Conservation (phyloP, 2,113 vertebrate genomes). For the Anoplopoma fimbria region DNA sequence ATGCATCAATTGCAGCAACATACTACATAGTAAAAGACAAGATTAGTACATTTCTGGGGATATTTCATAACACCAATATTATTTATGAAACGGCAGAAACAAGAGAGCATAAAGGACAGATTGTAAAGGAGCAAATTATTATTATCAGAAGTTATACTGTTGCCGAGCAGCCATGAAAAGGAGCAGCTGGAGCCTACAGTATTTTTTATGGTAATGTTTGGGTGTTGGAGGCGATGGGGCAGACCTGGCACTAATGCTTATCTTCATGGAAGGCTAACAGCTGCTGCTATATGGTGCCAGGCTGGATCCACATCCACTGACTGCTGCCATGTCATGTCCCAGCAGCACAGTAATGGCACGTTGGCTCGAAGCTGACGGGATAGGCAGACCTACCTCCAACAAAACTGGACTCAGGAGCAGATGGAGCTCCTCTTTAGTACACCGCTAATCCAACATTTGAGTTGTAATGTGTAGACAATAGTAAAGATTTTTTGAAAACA, state of each 20-base stretch:
- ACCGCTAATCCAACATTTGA: not conserved
- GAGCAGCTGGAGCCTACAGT: not conserved
- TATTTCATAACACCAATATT: not conserved
- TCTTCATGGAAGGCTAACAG: conserved; percentile 49
- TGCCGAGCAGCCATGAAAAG: not conserved
- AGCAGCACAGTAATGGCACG: conserved; percentile 12
- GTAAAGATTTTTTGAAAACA: not conserved
- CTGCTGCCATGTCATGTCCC: conserved; percentile 13
- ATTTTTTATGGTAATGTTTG: not conserved
- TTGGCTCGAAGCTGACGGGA: not conserved
- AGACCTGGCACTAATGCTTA: conserved; percentile 25
- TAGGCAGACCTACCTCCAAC: not conserved
- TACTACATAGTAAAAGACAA: not conserved
- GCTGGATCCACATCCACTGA: conserved; percentile 1
- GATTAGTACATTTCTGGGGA: not conserved
- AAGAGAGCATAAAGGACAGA: not conserved
- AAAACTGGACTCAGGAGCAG: conserved; percentile 12
- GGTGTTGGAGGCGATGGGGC: conserved; percentile 8
- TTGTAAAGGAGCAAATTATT: not conserved
- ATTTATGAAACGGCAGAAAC: not conserved
- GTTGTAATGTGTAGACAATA: not conserved
- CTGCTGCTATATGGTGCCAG: conserved; percentile 44
- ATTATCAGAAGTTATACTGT: not conserved
- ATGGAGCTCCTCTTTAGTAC: not conserved
- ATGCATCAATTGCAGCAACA: not conserved